Conservation (phyloP, 2,113 vertebrate species). For the Urocolius indicus region DNA sequence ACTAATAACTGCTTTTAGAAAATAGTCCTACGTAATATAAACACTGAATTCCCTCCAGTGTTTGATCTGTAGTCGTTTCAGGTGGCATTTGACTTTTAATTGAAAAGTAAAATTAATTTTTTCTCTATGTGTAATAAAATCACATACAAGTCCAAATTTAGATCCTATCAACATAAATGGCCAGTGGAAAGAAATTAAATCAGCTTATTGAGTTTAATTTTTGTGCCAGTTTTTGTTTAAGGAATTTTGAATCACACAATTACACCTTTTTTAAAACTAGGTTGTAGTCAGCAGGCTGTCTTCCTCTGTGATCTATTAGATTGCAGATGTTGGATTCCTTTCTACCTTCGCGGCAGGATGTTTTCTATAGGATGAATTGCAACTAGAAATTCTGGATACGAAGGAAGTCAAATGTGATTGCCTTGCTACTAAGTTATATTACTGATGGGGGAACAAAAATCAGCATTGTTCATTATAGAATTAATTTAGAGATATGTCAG, state of each 20-base stretch:
- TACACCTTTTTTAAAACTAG: not conserved
- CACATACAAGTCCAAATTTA: not conserved
- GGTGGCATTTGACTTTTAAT: not conserved
- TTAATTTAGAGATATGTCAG: not conserved
- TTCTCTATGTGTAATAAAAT: not conserved
- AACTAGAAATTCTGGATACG: not conserved
- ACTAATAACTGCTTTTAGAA: not conserved
- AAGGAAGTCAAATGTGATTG: not conserved
- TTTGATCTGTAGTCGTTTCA: not conserved
- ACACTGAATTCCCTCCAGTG: not conserved
- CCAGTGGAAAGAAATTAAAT: not conserved
- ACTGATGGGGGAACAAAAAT: not conserved
- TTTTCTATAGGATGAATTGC: slow-evolving; percentile 26
- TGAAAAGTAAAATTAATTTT: not conserved
- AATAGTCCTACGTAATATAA: not conserved
- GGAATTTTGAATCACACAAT: not conserved
- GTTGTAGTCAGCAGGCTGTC: not conserved
- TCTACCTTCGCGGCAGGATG: slow-evolving; percentile 4
- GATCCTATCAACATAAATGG: not conserved
- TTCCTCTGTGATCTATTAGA: not conserved
- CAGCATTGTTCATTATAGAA: not conserved
- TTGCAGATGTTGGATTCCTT: not conserved
- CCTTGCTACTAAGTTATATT: not conserved
- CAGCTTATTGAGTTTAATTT: not conserved
- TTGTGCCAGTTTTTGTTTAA: not conserved